These are phyloP conservation scores for Leptodirus hochenwartii DNA, from an alignment of 2,888 invertebrate genomes.

Conservation along the genomic window DNA sequence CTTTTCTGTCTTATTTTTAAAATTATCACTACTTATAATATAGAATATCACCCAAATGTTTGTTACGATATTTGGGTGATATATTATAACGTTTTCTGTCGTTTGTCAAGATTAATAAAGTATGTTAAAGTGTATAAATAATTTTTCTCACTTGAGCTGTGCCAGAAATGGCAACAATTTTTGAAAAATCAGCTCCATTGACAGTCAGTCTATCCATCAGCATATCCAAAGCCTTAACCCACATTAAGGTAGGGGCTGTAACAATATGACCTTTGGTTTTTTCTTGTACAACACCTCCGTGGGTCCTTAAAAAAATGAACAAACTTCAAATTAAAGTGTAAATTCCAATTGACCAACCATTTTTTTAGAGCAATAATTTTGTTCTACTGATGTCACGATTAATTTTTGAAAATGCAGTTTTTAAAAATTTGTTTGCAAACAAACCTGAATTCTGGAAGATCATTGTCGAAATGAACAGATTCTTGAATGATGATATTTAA, in stretches of 20 bases:
- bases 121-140: no score
- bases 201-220: conserved; percentile 68
- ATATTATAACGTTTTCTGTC: no score
- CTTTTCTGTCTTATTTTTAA: no score
- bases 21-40: no score
- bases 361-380: no score
- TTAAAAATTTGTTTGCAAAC: no score
- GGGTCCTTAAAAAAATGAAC: conserved; percentile 29
- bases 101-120: no score
- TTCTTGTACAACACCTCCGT: conserved; percentile 38
- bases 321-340: background rate
- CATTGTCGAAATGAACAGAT: conserved; percentile 76
- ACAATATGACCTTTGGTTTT: conserved; percentile 35
- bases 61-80: no score
- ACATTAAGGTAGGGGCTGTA: conserved; percentile 76
- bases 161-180: conserved; percentile 73
- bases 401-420: no score
- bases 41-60: background rate
- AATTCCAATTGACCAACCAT: no score
- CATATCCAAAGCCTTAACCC: conserved; percentile 90
- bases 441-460: conserved; percentile 84
- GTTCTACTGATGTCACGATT: no score
- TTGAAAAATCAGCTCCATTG: conserved; percentile 65
- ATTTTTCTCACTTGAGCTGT: conserved; percentile 62
- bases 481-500: conserved; percentile 59